Evolutionary conservation across 2,797 vertebrate species (phyloP).

Genomic region (Hypotaenidia okinawae): DNA sequence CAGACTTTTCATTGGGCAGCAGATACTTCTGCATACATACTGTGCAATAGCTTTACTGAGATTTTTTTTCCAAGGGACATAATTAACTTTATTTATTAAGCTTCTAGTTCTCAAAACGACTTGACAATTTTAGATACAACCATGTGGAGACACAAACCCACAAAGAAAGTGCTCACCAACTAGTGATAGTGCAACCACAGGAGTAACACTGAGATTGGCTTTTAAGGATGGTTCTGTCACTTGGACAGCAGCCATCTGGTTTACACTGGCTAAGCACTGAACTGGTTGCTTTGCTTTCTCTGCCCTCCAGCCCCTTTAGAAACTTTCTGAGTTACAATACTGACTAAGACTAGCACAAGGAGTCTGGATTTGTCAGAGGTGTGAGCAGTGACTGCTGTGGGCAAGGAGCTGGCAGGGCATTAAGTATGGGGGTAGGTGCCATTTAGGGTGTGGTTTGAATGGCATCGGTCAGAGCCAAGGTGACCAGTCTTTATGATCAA

Average conservation of each 20-base stretch:
- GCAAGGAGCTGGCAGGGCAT: background rate
- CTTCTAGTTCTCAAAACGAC: background rate
- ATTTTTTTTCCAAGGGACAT: background rate
- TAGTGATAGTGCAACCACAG: background rate
- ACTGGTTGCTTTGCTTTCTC: background rate
- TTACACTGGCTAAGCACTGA: background rate
- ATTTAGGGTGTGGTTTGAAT: background rate
- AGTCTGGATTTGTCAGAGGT: background rate
- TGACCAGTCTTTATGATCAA: background rate
- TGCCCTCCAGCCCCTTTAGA: background rate
- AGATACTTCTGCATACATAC: background rate
- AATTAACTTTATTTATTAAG: background rate
- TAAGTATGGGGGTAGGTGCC: background rate
- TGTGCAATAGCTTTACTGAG: background rate
- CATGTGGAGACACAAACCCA: background rate
- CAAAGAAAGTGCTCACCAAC: no score
- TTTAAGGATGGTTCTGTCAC: background rate
- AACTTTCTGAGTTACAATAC: background rate
- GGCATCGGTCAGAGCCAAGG: background rate
- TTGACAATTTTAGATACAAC: background rate
- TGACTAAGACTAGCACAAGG: background rate
- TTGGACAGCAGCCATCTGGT: background rate
- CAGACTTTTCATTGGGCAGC: background rate
- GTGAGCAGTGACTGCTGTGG: background rate
- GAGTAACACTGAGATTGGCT: background rate